Conservation (phyloP, 2,888 invertebrate species). For the Mesoligia furuncula region DNA sequence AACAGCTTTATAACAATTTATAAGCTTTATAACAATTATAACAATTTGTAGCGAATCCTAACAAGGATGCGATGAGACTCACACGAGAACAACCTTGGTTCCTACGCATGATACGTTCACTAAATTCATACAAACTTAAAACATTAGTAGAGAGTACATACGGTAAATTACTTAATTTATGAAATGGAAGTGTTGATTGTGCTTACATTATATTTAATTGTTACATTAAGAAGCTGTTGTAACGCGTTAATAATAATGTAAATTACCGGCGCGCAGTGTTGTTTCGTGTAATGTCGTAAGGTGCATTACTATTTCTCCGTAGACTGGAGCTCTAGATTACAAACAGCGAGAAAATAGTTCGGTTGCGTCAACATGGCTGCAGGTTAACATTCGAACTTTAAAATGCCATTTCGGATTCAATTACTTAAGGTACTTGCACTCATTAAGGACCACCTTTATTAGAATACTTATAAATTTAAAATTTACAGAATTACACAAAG, state of each 20-base stretch:
- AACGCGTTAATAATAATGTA: slow-evolving; percentile 57
- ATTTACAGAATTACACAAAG: too few relatives aligned
- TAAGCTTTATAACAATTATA: slow-evolving; percentile 11
- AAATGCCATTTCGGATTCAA: slow-evolving; percentile 61
- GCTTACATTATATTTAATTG: slow-evolving; percentile 21
- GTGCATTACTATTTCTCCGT: slow-evolving; percentile 60
- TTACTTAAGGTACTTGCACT: too few relatives aligned
- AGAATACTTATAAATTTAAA: too few relatives aligned
- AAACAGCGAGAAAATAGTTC: slow-evolving; percentile 66
- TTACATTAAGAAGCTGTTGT: slow-evolving; percentile 36
- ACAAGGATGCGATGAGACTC: slow-evolving; percentile 28
- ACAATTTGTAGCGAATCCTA: slow-evolving; percentile 13
- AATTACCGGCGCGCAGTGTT: slow-evolving; percentile 46
- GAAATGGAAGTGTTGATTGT: slow-evolving; percentile 15
- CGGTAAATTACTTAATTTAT: slow-evolving; percentile 25
- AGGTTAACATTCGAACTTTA: slow-evolving; percentile 63
- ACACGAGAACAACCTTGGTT: slow-evolving; percentile 46
- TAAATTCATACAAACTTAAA: slow-evolving; percentile 5
- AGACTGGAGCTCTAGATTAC: slow-evolving; percentile 66
- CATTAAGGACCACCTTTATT: too few relatives aligned
- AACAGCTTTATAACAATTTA: not conserved
- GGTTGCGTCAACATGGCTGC: slow-evolving; percentile 64
- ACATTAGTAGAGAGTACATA: not conserved
- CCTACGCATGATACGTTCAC: slow-evolving; percentile 31
- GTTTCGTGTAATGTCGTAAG: slow-evolving; percentile 66